Evolutionary conservation across 2,113 vertebrate genomes (phyloP).

Genomic region (Tachysurus fulvidraco): DNA sequence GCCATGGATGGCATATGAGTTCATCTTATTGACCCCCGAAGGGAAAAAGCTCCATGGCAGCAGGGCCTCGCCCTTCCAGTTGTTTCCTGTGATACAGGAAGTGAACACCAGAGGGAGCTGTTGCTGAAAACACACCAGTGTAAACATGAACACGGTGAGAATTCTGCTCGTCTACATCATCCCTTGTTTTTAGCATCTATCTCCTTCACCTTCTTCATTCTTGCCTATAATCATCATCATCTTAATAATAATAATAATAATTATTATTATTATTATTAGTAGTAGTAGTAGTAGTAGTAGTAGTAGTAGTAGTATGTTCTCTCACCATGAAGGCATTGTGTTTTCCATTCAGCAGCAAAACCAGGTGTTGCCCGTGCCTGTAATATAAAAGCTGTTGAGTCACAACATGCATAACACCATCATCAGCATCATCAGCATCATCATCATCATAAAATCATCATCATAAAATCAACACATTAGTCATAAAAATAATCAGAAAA

Average conservation of each 20-base stretch:
- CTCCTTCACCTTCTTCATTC: neutral
- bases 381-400: constrained; percentile 25
- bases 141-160: neutral
- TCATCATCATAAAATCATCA: neutral
- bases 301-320: neutral
- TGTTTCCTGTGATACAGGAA: constrained; percentile 56
- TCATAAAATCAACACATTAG: neutral
- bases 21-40: constrained; percentile 73
- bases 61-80: constrained; percentile 68
- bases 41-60: constrained; percentile 74
- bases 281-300: neutral
- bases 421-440: neutral
- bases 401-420: neutral
- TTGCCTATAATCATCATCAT: too few relatives aligned
- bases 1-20: constrained; percentile 75
- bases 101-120: constrained; percentile 71
- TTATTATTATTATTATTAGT: neutral
- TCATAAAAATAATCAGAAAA: neutral
- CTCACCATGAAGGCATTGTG: constrained; percentile 84
- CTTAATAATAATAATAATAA: neutral
- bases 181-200: neutral
- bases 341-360: constrained; percentile 84
- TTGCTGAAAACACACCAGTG: constrained; percentile 65
- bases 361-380: constrained; percentile 89
- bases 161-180: neutral